A percentile compares a stretch with the other conserved stretches of the same genome.
Conservation (phyloP, 2,888 invertebrate genomes). For the Cephus pulcher region DNA sequence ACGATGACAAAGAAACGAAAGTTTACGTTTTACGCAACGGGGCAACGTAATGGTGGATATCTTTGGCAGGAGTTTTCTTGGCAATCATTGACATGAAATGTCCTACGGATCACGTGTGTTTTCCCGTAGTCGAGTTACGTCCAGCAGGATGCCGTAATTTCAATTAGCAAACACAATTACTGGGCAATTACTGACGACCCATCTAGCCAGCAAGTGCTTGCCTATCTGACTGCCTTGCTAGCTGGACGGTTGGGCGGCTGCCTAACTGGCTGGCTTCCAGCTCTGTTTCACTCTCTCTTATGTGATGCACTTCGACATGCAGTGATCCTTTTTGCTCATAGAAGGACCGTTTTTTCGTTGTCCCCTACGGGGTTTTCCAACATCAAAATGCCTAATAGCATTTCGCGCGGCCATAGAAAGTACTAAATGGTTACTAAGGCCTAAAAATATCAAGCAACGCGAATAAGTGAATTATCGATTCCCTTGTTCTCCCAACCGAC, state of each 20-base stretch:
- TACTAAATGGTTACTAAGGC: neutral
- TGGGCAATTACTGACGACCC: conserved; percentile 47
- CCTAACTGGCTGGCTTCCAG: neutral
- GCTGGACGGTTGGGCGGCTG: neutral
- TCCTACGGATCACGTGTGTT: conserved; percentile 4
- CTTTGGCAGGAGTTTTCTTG: neutral
- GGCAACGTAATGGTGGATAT: neutral
- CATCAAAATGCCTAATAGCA: neutral
- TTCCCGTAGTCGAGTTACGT: conserved; percentile 16
- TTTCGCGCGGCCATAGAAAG: neutral
- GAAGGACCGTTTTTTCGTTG: neutral
- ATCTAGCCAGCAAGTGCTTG: conserved; percentile 16
- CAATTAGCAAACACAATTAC: conserved; percentile 60
- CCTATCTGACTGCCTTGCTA: neutral
- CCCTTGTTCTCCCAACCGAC: neutral
- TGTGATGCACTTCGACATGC: neutral
- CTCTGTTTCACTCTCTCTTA: neutral
- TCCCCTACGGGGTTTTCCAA: neutral
- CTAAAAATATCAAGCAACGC: neutral
- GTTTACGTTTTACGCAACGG: neutral
- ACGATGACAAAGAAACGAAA: too few species aligned
- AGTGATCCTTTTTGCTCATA: neutral
- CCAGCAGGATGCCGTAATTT: conserved; percentile 46
- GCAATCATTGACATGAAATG: neutral
- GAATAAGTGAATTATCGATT: neutral